phyloP scores from a whole-genome alignment of 2,113 vertebrate species.

The Passerina amoena region DNA sequence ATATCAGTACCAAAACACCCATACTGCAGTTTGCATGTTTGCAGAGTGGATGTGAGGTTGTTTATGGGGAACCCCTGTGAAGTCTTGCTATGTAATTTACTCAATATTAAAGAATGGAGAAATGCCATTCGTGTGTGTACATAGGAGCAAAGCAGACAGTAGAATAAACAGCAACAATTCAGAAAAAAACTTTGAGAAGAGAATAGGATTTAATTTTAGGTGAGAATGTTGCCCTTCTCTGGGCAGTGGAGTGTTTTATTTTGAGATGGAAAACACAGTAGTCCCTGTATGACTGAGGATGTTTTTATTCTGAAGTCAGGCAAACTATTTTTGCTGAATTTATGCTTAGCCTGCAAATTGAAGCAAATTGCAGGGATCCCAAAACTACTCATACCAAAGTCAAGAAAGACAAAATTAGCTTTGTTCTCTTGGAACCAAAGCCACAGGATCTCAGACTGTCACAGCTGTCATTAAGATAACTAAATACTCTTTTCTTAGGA shows the following conservation, averaged over 20 bases:
- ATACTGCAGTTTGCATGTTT: neutral
- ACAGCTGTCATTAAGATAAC: neutral
- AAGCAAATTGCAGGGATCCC: constrained; percentile 14
- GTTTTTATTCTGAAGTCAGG: neutral
- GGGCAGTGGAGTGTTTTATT: neutral
- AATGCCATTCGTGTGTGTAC: neutral
- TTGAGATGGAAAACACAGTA: neutral
- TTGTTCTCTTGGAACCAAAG: neutral
- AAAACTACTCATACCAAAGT: neutral
- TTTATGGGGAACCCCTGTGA: neutral
- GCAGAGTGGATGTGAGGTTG: neutral
- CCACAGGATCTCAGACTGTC: neutral
- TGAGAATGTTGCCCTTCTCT: neutral
- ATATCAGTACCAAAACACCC: neutral
- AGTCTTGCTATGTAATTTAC: neutral
- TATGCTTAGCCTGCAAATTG: neutral
- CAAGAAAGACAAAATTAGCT: neutral
- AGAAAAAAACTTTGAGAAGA: neutral
- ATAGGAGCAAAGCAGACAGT: neutral
- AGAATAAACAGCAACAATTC: neutral
- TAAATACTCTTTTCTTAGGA: neutral
- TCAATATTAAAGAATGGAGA: neutral
- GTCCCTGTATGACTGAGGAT: neutral
- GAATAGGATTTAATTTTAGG: neutral
- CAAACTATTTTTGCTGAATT: neutral